phyloP scores from a whole-genome alignment of 2,797 vertebrate genomes.

The Caiman crocodilus region DNA sequence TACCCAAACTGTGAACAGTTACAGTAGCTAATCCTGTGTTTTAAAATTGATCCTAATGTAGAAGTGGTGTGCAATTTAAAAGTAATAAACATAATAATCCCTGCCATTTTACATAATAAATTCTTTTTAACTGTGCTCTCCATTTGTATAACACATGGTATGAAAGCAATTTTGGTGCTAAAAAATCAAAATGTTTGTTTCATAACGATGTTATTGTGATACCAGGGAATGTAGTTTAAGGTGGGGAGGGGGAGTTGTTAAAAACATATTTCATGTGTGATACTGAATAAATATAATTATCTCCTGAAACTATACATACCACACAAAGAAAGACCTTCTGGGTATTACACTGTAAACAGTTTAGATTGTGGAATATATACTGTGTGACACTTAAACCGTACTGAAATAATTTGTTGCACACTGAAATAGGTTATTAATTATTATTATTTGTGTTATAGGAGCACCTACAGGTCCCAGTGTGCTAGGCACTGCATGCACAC shows the following conservation, averaged over 20 bases:
- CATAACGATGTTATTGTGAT: conserved; percentile 46
- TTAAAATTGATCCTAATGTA: conserved; percentile 76
- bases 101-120: conserved; percentile 71
- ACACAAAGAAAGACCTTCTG: conserved; percentile 20
- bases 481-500: not conserved
- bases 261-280: conserved; percentile 43
- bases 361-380: conserved; percentile 29
- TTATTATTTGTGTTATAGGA: not conserved
- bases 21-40: conserved; percentile 64
- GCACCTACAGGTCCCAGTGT: not conserved
- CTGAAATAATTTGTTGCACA: not conserved
- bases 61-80: conserved; percentile 70
- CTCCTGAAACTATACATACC: not conserved
- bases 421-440: not conserved
- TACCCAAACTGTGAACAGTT: conserved; percentile 74
- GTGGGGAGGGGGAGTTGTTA: conserved; percentile 9
- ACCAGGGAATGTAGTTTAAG: conserved; percentile 38
- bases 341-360: conserved; percentile 7
- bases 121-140: conserved; percentile 65
- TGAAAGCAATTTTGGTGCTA: conserved; percentile 15
- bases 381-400: not conserved
- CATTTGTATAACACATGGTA: conserved; percentile 36
- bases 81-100: conserved; percentile 71
- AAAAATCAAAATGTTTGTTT: conserved; percentile 67
- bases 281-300: conserved; percentile 24